Evolutionary conservation across 1,140 invertebrate species (phyloP), one percentile per base, ranked within the genome.

Genomic region (Caenorhabditis briggsae): DNA sequence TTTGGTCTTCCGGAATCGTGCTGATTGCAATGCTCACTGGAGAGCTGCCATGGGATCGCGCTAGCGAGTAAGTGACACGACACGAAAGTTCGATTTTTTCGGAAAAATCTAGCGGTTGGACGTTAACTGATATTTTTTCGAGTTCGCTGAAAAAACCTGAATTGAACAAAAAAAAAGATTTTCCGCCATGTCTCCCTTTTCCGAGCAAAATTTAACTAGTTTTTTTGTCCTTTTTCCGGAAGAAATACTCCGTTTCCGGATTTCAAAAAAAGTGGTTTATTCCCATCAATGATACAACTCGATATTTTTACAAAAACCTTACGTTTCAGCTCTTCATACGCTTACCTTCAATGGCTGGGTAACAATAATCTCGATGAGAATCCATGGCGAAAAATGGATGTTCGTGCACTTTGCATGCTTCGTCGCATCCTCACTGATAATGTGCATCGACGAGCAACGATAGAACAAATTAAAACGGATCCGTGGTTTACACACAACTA

Each of bases 1-100:
- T 87, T 33, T 87, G 86, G 86, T 87, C 86, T 8, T 78, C 43
- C 82, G 86, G 86, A 78, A 84, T 87, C 43, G 86, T 87, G 23
- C 59, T 87, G 14, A 53, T 87, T 16, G 65, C 86, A 14, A 65
- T 87, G 61, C 82, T 87, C 20, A 65, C 43, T 25, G 86, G 86
- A 82, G 86, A 87, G 55, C 86, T 87, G 2, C 86, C 86, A 48
- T 87, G 86, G 86, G 48, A 82, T 2, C n/a, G 41, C 0, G 84
- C 86, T 25, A 58, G 58, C 55, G 48, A 65, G 84, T 86, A 23
- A 20, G 84, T n/a, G n/a, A n/a, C n/a, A n/a, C n/a, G n/a, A n/a
- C n/a, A n/a, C n/a, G n/a, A n/a, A n/a, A n/a, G n/a, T n/a, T n/a
- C n/a, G n/a, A n/a, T n/a, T n/a, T n/a, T n/a, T n/a, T n/a, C n/a